A percentile compares a stretch with the other conserved stretches of the same genome.
These are phyloP conservation scores for Baryphthengus martii DNA, from an alignment of 2,113 vertebrate species.

Conservation along the genomic window DNA sequence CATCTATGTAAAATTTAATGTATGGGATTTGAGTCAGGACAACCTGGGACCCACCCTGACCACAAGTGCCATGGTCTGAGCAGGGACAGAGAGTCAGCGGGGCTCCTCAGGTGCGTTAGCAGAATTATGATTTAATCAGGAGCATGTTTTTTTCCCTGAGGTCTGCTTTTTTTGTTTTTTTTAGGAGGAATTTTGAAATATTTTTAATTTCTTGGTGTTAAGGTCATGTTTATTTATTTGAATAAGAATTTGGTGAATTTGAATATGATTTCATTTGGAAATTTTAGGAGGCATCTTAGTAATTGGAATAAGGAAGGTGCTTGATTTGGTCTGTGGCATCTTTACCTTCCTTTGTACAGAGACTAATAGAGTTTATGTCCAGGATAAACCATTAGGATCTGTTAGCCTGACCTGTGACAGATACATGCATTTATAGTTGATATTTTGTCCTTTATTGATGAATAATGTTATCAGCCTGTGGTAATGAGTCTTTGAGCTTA, in stretches of 20 bases:
- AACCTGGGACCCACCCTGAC: not conserved
- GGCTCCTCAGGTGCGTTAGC: not conserved
- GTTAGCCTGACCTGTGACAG: not conserved
- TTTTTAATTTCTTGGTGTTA: not conserved
- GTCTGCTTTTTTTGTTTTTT: fast-evolving
- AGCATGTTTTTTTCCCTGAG: fast-evolving
- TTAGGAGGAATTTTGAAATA: not conserved
- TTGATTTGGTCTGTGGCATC: not conserved
- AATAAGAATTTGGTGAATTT: not conserved
- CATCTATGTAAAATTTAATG: fast-evolving
- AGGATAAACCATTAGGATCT: not conserved
- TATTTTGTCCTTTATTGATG: not conserved
- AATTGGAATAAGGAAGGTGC: not conserved
- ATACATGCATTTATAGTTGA: not conserved
- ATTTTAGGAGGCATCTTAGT: not conserved
- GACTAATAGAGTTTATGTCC: not conserved
- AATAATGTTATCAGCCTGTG: not conserved
- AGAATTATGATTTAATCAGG: not conserved
- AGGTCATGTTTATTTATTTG: not conserved
- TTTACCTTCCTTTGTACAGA: not conserved
- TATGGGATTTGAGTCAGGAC: not conserved
- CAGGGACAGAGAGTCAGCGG: no score
- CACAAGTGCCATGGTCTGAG: fast-evolving
- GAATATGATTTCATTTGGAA: not conserved
- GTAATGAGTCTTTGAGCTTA: not conserved